Evolutionary conservation across 2,113 vertebrate genomes (phyloP).

Genomic region (Osmerus eperlanus): DNA sequence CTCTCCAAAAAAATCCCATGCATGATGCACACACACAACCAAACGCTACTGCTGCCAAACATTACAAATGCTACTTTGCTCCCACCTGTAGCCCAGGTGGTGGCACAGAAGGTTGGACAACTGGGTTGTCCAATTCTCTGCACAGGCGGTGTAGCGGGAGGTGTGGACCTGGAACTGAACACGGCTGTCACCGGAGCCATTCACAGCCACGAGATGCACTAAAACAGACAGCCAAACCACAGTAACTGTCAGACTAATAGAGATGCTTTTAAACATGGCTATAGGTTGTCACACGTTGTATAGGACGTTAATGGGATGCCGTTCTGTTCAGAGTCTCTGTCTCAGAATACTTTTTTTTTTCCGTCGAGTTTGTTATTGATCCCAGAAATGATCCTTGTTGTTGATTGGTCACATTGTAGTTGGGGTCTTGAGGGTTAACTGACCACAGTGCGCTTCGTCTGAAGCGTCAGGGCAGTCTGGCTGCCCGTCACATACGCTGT

Average conservation of each 20-base stretch:
- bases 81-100: constrained; percentile 80
- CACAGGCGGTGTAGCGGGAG: constrained; percentile 54
- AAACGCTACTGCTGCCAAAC: too few species aligned
- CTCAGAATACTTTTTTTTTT: too few species aligned
- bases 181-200: constrained; percentile 28
- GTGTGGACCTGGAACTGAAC: constrained; percentile 48
- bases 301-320: too few species aligned
- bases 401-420: background rate
- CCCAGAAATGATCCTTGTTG: constrained; percentile 52
- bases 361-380: background rate
- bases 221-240: constrained; percentile 4
- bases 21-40: background rate
- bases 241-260: too few species aligned
- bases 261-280: too few species aligned
- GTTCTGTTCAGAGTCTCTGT: too few species aligned
- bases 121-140: constrained; percentile 71
- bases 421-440: constrained; percentile 11
- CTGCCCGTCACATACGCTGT: constrained; percentile 72
- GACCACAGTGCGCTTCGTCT: constrained; percentile 87
- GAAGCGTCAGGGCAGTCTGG: constrained; percentile 81
- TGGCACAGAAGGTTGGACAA: constrained; percentile 77
- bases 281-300: background rate
- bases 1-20: background rate
- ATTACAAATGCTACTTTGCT: background rate
- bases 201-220: constrained; percentile 44